These are phyloP conservation scores for Atta colombica DNA, from an alignment of 1,140 invertebrate species.

Conservation along the genomic window DNA sequence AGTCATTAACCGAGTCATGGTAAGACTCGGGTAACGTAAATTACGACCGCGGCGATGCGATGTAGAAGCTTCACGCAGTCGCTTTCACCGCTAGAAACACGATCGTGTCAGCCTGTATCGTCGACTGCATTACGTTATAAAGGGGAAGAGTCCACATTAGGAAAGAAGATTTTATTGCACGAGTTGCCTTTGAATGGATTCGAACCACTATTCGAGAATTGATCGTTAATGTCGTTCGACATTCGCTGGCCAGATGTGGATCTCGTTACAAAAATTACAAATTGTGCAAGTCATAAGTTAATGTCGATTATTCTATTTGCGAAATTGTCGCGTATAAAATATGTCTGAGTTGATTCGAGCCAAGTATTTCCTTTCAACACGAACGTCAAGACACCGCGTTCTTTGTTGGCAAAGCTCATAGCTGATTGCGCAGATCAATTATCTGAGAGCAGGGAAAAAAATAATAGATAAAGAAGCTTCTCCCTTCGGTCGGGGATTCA, in stretches of 20 bases:
- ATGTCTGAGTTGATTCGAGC: too few relatives aligned
- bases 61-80: constrained; percentile 63
- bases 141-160: not conserved
- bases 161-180: not conserved
- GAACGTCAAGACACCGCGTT: not conserved
- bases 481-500: constrained; percentile 24
- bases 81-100: constrained; percentile 72
- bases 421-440: constrained; percentile 9
- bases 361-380: too few relatives aligned
- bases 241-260: not conserved
- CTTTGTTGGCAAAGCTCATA: not conserved
- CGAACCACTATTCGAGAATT: not conserved
- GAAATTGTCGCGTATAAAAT: not conserved
- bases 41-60: constrained; percentile 58
- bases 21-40: constrained; percentile 66
- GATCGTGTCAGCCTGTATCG: constrained; percentile 41
- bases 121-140: constrained; percentile 53
- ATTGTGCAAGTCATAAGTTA: not conserved
- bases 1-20: constrained; percentile 74
- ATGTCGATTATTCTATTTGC: not conserved
- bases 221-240: not conserved
- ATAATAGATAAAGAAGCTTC: constrained; percentile 1
- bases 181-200: not conserved
- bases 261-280: constrained; percentile 10
- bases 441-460: not conserved